A percentile compares a stretch with the other conserved stretches of the same genome.
Evolutionary conservation across 2,888 invertebrate genomes (phyloP).

Genomic region (Mimumesa dahlbomi): DNA sequence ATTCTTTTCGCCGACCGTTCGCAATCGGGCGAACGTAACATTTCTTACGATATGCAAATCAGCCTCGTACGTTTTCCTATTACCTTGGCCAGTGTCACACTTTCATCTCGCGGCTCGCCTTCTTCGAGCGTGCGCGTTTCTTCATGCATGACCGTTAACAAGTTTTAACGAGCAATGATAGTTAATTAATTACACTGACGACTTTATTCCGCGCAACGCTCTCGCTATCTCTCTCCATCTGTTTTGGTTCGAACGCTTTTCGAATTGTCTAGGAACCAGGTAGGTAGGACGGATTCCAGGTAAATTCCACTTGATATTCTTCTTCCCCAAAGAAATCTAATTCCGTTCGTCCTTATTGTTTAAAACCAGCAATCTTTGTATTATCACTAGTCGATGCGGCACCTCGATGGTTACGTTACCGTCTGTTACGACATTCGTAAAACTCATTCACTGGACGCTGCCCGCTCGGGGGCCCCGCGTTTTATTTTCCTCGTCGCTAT

Average conservation of each 20-base stretch:
- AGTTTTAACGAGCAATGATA: conserved; percentile 3
- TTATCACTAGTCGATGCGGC: conserved; percentile 45
- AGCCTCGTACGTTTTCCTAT: conserved; percentile 37
- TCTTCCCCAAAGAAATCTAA: not conserved
- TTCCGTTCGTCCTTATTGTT: conserved; percentile 36
- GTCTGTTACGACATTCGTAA: conserved; percentile 47
- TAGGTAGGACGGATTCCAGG: no score
- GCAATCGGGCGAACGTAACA: not conserved
- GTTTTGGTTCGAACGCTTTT: no score
- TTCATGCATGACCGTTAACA: conserved; percentile 7
- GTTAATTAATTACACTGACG: conserved; percentile 12
- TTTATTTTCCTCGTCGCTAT: conserved; percentile 36
- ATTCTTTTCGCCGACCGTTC: not conserved
- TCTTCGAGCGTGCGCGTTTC: conserved; percentile 15
- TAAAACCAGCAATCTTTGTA: conserved; percentile 43
- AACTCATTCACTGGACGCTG: conserved; percentile 40
- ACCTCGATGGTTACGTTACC: conserved; percentile 35
- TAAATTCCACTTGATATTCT: no score
- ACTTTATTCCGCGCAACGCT: not conserved
- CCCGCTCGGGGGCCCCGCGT: conserved; percentile 18
- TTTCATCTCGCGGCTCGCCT: conserved; percentile 60
- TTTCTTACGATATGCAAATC: not conserved
- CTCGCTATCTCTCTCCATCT: no score
- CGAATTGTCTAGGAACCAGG: no score
- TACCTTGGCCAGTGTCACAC: conserved; percentile 46